Conservation (phyloP, 1,140 invertebrate genomes). For the Galleria mellonella region DNA sequence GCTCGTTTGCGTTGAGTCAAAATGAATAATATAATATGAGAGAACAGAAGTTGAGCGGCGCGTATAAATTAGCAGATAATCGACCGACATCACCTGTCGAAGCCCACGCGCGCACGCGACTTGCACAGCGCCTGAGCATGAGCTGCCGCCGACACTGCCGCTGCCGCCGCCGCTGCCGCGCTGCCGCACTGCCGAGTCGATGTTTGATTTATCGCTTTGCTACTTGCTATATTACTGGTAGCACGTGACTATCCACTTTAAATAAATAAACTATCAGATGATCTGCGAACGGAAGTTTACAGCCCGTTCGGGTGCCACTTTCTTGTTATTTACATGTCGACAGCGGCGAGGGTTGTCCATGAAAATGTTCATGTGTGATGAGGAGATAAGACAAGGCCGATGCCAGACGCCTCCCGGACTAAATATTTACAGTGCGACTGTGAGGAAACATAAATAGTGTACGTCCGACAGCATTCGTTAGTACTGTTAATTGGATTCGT, state of each 20-base stretch:
- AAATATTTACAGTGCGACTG: slow-evolving; percentile 68
- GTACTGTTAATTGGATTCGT: slow-evolving; percentile 64
- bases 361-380: slow-evolving; percentile 48
- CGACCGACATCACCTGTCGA: slow-evolving; percentile 48
- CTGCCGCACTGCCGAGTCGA: slow-evolving; percentile 10
- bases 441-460: slow-evolving; percentile 65
- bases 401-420: slow-evolving; percentile 57
- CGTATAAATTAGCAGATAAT: slow-evolving; percentile 65
- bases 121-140: slow-evolving; percentile 5
- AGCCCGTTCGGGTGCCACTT: slow-evolving; percentile 31
- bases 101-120: slow-evolving; percentile 41
- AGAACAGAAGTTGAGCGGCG: slow-evolving; percentile 55
- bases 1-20: slow-evolving; percentile 49
- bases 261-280: slow-evolving; percentile 44
- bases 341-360: slow-evolving; percentile 30
- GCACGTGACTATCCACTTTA: slow-evolving; percentile 28
- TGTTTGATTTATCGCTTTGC: slow-evolving; percentile 24
- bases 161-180: not conserved
- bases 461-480: slow-evolving; percentile 58
- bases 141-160: not conserved
- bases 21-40: slow-evolving; percentile 57
- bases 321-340: slow-evolving; percentile 58
- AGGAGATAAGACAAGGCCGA: slow-evolving; percentile 57
- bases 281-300: slow-evolving; percentile 8
- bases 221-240: slow-evolving; percentile 16